Conservation (phyloP, 2,888 invertebrate genomes). For the Drosophila anceps region DNA sequence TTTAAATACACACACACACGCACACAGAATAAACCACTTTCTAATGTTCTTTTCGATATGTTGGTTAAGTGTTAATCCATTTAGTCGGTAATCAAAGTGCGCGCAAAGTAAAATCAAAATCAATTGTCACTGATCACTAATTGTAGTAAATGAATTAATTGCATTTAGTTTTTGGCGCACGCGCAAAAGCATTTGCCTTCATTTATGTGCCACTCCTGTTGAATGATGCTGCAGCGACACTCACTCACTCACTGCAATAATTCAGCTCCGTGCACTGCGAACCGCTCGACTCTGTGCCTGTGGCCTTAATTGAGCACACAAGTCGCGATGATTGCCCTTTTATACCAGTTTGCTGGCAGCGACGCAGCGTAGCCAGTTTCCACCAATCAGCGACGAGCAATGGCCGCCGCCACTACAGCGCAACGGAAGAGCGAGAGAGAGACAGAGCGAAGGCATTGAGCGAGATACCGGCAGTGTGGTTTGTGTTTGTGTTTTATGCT, state of each 20-base stretch:
- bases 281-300: constrained; percentile 82
- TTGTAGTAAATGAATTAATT: constrained; percentile 84
- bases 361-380: constrained; percentile 41
- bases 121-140: constrained; percentile 71
- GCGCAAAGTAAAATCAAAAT: constrained; percentile 74
- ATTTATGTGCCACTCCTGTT: constrained; percentile 19
- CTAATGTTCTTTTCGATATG: constrained; percentile 4
- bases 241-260: constrained; percentile 18
- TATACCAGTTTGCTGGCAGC: constrained; percentile 82
- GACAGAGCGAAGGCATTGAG: constrained; percentile 14
- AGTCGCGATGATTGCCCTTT: constrained; percentile 89
- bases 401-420: constrained; percentile 66
- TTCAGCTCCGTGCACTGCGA: constrained; percentile 56
- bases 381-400: constrained; percentile 83
- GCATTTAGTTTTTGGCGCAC: constrained; percentile 70
- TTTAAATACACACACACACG: constrained; percentile 7
- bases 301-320: constrained; percentile 85
- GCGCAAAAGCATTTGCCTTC: constrained; percentile 53
- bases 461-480: constrained; percentile 6
- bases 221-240: constrained; percentile 11
- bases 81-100: constrained; percentile 72
- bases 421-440: constrained; percentile 28
- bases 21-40: constrained; percentile 12
- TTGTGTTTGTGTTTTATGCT: constrained; percentile 51
- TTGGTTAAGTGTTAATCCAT: constrained; percentile 84